Conservation (phyloP, 2,888 invertebrate genomes). For the Acholoe squamosa region DNA sequence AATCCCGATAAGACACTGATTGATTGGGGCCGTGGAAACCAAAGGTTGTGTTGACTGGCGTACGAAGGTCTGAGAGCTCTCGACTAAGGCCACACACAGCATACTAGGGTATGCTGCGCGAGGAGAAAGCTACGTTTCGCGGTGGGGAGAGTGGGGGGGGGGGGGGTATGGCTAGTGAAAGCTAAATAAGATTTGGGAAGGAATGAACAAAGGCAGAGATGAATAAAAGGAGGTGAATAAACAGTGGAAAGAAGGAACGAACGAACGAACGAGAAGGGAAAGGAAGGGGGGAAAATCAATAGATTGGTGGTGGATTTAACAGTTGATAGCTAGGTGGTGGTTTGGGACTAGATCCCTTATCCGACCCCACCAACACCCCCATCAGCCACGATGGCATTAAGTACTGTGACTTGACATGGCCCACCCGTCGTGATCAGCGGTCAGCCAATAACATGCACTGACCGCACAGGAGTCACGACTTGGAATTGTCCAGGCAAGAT, state of each 20-base stretch:
- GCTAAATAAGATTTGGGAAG: neutral
- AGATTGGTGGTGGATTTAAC: too few relatives aligned
- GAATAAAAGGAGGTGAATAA: neutral
- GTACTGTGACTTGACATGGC: too few relatives aligned
- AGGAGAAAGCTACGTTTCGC: too few relatives aligned
- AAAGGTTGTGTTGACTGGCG: constrained; percentile 51
- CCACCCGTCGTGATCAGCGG: neutral
- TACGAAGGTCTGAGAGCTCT: constrained; percentile 28
- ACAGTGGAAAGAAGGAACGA: neutral
- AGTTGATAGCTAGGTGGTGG: too few relatives aligned
- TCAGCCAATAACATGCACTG: neutral
- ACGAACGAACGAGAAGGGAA: neutral
- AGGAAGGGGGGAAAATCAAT: too few relatives aligned
- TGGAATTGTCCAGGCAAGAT: neutral
- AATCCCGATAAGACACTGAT: constrained; percentile 25
- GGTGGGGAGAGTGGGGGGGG: neutral
- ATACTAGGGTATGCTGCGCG: neutral
- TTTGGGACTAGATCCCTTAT: too few relatives aligned
- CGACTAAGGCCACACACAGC: neutral
- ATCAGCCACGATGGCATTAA: too few relatives aligned
- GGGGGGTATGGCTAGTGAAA: neutral
- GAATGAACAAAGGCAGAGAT: too few relatives aligned
- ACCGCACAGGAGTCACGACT: neutral
- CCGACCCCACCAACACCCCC: too few relatives aligned
- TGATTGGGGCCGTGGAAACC: constrained; percentile 34